Conservation (phyloP, 2,888 invertebrate genomes). For the Zygogramma bicolorata region DNA sequence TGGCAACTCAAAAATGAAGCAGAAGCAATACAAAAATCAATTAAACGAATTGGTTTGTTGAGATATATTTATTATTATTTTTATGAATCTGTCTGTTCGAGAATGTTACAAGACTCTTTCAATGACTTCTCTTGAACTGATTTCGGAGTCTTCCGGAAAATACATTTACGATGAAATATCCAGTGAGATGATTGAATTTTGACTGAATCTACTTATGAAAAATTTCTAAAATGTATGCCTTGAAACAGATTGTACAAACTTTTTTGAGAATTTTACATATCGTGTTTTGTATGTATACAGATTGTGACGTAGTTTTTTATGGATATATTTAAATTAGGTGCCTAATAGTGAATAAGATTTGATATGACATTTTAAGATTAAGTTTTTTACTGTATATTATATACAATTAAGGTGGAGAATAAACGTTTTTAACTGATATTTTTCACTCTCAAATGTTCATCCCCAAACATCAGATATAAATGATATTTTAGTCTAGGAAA, state of each 20-base stretch:
- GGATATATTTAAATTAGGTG: constrained; percentile 3
- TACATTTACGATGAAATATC: no score
- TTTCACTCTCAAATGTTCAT: neutral
- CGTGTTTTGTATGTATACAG: neutral
- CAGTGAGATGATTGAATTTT: neutral
- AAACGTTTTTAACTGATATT: neutral
- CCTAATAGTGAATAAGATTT: neutral
- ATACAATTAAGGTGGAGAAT: constrained; percentile 17
- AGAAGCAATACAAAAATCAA: no score
- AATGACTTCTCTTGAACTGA: no score
- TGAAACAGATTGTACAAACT: neutral
- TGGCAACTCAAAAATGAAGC: no score
- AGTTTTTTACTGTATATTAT: constrained; percentile 30
- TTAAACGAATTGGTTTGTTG: no score
- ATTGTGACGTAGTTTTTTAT: constrained; percentile 1
- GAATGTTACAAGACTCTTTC: no score
- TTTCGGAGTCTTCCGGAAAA: no score
- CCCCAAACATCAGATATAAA: neutral
- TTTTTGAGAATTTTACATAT: neutral
- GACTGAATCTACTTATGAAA: neutral
- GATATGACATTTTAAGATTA: constrained; percentile 3
- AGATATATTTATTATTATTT: no score
- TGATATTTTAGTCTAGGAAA: no score
- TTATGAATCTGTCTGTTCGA: no score
- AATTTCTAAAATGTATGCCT: neutral